Evolutionary conservation across 1,140 invertebrate genomes (phyloP), one percentile per base, ranked within the genome.

Genomic region (Campoletis sonorensis): DNA sequence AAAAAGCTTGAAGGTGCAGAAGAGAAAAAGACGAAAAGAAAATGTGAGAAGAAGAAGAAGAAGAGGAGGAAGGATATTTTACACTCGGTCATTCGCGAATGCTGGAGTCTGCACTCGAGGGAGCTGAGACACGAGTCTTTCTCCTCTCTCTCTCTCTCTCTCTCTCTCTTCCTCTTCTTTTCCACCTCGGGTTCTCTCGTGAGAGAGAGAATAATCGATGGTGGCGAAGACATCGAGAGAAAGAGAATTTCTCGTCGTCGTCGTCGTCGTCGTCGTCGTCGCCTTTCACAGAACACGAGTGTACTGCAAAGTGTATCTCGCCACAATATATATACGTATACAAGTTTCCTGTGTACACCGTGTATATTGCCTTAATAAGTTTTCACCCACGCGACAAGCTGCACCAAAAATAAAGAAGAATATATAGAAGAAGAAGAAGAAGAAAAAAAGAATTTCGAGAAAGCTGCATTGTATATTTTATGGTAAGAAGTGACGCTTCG

Each of bases 21-120:
- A 26, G 26, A 13, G 21, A 2, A 15, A 8, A 21, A 30, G 51
- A 15, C 8, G 7, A 61, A 27, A 77, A 8, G 11, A 23, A 13
- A 37, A 54, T 0, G 15, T 16, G 49, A 75, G 18, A 21, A 23
- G 5, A 37, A 27, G 4, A 18, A 18, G 49, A 54, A 54, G 26
- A n/a, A 54, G 40, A 30, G 5, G 61, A 54, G 54, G 23, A 54
- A 51, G 49, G 23, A 27, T 30, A 78, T 78, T 78, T 78, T 78
- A 40, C 27, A 70, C 76, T 78, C 76, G 54, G 54, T 78, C 18
- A 30, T 78, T 45, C 54, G 67, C 54, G 16, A 15, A 27, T 23
- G 76, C 58, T 78, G 76, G 58, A 78, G 76, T 78, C 33, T 78
- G 76, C 76, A 78, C 76, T 78, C 76, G 76, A 67, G 76, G 76